These are phyloP conservation scores for Sebastes minor DNA, from an alignment of 2,797 vertebrate species.

Conservation along the genomic window DNA sequence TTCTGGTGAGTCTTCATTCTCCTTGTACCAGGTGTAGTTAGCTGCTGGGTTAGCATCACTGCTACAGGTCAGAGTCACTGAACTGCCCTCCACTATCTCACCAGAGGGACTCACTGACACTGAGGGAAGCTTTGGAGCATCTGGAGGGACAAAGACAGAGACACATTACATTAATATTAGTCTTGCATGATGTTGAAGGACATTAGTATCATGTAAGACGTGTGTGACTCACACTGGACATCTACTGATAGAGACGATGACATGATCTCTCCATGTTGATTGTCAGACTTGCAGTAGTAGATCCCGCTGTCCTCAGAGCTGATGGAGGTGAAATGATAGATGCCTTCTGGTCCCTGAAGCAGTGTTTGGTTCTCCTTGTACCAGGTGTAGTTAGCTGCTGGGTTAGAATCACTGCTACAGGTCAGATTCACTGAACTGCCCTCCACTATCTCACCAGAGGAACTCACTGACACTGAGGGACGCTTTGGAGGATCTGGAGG, in stretches of 20 bases:
- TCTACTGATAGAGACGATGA: neutral
- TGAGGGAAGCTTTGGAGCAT: neutral
- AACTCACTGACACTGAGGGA: neutral
- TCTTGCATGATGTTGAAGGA: too few relatives aligned
- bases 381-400: conserved; percentile 30
- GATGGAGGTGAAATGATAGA: conserved; percentile 12
- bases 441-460: conserved; percentile 8
- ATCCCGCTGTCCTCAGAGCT: conserved; percentile 1
- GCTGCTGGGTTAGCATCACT: neutral
- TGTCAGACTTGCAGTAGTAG: conserved; percentile 4
- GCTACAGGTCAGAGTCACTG: conserved; percentile 31
- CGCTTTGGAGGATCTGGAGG: neutral
- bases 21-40: neutral
- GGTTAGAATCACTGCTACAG: conserved; percentile 44
- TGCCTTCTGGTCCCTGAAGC: neutral
- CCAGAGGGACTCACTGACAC: conserved; percentile 15
- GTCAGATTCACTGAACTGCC: conserved; percentile 16
- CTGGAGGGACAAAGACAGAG: neutral
- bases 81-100: conserved; percentile 9
- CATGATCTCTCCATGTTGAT: neutral
- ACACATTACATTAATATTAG: neutral
- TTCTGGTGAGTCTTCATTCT: neutral
- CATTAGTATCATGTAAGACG: too few relatives aligned
- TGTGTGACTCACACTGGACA: conserved; percentile 39
- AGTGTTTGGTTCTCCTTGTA: neutral